Evolutionary conservation across 1,140 invertebrate genomes (phyloP), one percentile per base, ranked within the genome.

Genomic region (Zaprionus vittiger): DNA sequence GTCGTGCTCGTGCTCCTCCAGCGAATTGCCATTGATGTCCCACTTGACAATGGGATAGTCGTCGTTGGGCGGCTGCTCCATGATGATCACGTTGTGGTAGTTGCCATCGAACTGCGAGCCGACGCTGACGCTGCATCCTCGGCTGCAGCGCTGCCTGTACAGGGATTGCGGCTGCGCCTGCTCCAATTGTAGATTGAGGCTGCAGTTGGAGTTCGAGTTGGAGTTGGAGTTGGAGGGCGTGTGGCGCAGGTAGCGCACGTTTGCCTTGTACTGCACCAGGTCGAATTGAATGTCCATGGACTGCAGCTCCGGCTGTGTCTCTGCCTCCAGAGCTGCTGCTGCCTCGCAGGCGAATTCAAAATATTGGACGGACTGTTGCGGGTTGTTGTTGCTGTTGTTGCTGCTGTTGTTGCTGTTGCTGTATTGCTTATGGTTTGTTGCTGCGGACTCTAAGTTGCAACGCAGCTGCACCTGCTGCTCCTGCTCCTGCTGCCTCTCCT

Each of bases 11-110:
- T 47, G n/a, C 41, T 47, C 41, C 41, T 47, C 90, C 47, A 92
- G 60, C 4, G 91, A 92, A 56, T 92, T 92, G 44, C 91, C 91
- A 56, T 92, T 92, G 41, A 92, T 92, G 44, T 92, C 91, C 91
- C 91, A 92, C 55, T 89, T 92, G 62, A 92, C 81, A 37, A 92
- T 86, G 24, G 86, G 89, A 7, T 76, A 79, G 31, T 85, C 71
- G 2, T 90, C 85, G 24, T 91, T 71, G 2, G 85, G 73, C n/a
- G 85, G 81, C 67, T 86, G 81, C 60, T 86, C 87, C 60, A 72
- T 79, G n/a, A 91, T 91, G 38, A 90, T 74, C 57, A 92, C 77
- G n/a, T 73, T 89, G 57, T 91, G 81, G 60, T 81, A 91, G 26
- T 85, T 68, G 7, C 91, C 91, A 77, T 87, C 81, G 49, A 87